Evolutionary conservation across 2,888 invertebrate species (phyloP).

Genomic region (Brachylomia viminalis): DNA sequence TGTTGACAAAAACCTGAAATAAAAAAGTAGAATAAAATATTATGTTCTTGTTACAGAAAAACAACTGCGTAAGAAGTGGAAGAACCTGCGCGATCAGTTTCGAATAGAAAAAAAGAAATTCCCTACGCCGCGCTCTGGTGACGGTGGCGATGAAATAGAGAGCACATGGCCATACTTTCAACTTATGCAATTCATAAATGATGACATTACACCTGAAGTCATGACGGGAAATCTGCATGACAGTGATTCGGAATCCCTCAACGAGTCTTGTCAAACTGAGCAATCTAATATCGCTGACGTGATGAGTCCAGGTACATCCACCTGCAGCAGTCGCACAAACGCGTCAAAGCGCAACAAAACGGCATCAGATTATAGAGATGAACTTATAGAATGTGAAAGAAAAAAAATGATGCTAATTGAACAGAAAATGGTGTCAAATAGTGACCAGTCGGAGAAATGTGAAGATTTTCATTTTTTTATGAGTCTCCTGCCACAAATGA

Average conservation of each 20-base stretch:
- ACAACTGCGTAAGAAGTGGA: slow-evolving; percentile 61
- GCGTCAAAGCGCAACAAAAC: slow-evolving; percentile 58
- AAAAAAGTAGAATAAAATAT: slow-evolving; percentile 35
- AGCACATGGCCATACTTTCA: slow-evolving; percentile 55
- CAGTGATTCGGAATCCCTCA: slow-evolving; percentile 57
- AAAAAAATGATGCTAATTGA: slow-evolving; percentile 59
- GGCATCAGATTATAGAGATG: slow-evolving; percentile 61
- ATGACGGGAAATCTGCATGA: slow-evolving; percentile 60
- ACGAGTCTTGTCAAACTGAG: slow-evolving; percentile 54
- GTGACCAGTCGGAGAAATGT: slow-evolving; percentile 57
- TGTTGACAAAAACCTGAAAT: slow-evolving; percentile 61
- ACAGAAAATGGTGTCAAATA: slow-evolving; percentile 61
- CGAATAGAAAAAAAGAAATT: slow-evolving; percentile 58
- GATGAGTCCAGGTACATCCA: slow-evolving; percentile 47
- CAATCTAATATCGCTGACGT: slow-evolving; percentile 44
- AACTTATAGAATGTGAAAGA: slow-evolving; percentile 57
- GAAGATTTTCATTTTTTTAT: slow-evolving; percentile 60
- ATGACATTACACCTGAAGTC: slow-evolving; percentile 54
- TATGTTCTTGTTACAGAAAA: slow-evolving; percentile 60
- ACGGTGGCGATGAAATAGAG: slow-evolving; percentile 50
- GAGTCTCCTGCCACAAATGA: slow-evolving; percentile 59
- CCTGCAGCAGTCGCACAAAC: slow-evolving; percentile 53
- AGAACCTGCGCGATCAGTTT: slow-evolving; percentile 56
- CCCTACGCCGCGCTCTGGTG: slow-evolving; percentile 50
- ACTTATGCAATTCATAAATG: slow-evolving; percentile 51